Conservation (phyloP, 2,113 vertebrate genomes). For the Lethenteron reissneri region DNA sequence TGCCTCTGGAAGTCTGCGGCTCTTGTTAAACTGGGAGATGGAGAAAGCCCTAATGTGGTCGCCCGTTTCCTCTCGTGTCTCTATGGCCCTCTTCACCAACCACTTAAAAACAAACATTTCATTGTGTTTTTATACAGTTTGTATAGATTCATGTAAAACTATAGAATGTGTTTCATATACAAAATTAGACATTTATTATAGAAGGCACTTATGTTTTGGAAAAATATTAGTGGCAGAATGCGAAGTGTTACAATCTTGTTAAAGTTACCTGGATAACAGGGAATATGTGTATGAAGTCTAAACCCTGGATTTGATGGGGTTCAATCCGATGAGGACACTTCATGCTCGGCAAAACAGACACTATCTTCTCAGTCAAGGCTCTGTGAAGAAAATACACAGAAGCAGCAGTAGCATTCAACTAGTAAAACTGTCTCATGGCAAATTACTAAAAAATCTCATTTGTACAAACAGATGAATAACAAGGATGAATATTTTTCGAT, state of each 20-base stretch:
- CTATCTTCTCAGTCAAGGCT: constrained; percentile 87
- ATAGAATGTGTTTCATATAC: background rate
- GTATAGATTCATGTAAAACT: background rate
- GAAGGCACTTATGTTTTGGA: constrained; percentile 1
- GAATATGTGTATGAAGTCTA: constrained; percentile 97
- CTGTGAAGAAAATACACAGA: constrained; percentile 22
- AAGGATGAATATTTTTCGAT: too few relatives aligned
- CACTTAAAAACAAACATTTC: constrained; percentile 33
- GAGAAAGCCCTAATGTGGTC: constrained; percentile 79
- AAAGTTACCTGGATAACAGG: constrained; percentile 64
- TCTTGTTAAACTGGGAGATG: constrained; percentile 77
- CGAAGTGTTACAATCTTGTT: background rate
- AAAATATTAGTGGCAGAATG: background rate
- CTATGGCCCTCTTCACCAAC: constrained; percentile 90
- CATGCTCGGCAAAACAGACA: constrained; percentile 87
- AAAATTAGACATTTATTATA: background rate
- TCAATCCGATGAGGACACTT: constrained; percentile 87
- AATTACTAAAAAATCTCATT: background rate
- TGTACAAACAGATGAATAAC: background rate
- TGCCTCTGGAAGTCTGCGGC: constrained; percentile 62
- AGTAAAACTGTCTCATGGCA: background rate
- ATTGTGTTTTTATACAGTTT: background rate
- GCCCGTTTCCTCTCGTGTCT: constrained; percentile 87
- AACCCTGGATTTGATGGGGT: constrained; percentile 89
- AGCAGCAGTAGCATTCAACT: constrained; percentile 5